Evolutionary conservation across 2,113 vertebrate genomes (phyloP), one percentile per base, ranked within the genome.

Genomic region (Maccullochella peelii): DNA sequence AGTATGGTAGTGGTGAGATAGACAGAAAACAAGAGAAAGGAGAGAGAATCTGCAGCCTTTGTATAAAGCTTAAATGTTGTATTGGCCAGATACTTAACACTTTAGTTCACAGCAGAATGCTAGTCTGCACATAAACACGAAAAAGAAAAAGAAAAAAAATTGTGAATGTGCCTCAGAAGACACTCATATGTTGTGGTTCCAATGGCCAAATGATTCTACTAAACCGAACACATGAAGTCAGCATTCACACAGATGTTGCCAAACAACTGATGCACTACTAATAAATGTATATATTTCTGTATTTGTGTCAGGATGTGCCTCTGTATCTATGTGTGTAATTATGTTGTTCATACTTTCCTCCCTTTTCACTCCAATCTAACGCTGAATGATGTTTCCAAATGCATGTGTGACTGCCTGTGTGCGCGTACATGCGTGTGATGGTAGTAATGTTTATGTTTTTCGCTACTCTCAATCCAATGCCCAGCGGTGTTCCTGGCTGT

Each of bases 401-500:
- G 62, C 25, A 40, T 25, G 27, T 30, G 15, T 15, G 16, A 12
- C 54, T 73, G 59, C 25, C 47, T 75, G 44, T 21, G 30, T 66
- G 52, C 49, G 36, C 25, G 30, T 18, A 10, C 21, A 18, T 33
- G 38, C 1, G 0, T 25, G 74, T 4, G 47, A 77, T 54, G 15
- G 62, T 55, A 36, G 54, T 71, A 44, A 80, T 77, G 79, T 77
- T 88, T 62, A 68, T 62, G 36, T 49, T 55, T 76, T 74, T 58
- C 63, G 8, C 49, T 63, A 55, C 69, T 73, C 76, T 54, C 73
- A 16, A 21, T 27, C 84, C 82, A 87, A 77, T 55, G 73, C 84
- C 80, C 75, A 58, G 66, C 23, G 18, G 86, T 66, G 54, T 49
- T 84, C 79, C 65, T 21, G 67, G 80, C 76, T 73, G 81, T 74